Percentiles rank a stretch among this genome's conserved stretches.
phyloP scores from a whole-genome alignment of 35 echinoderm and acorn worm genomes.

The Anneissia japonica region DNA sequence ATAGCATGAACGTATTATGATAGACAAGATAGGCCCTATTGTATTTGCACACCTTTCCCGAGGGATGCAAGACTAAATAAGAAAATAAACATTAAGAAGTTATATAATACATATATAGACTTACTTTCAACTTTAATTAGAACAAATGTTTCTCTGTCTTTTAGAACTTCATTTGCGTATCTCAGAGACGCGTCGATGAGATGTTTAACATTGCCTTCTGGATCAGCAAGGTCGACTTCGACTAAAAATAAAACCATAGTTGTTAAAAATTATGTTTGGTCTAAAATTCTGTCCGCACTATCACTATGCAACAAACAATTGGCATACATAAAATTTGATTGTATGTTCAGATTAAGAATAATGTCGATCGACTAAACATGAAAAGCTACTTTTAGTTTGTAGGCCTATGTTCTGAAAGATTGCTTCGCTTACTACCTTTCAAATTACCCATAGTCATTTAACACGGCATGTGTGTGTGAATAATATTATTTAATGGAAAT shows the following conservation, averaged over 20 bases:
- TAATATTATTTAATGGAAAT: no score
- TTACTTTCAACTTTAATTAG: constrained; percentile 82
- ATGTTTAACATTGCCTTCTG: constrained; percentile 83
- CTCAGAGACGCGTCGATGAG: constrained; percentile 48
- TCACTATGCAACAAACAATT: no score
- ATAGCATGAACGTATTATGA: not conserved
- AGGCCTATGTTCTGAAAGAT: no score
- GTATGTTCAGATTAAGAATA: no score
- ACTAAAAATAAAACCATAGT: constrained; percentile 29
- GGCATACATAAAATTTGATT: no score
- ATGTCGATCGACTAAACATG: no score
- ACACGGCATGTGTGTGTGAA: no score
- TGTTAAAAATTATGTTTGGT: no score
- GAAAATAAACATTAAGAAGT: not conserved
- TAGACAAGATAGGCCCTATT: not conserved
- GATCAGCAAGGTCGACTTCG: constrained; percentile 79
- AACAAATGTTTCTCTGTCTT: constrained; percentile 72
- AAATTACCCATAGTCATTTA: no score
- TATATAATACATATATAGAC: not conserved
- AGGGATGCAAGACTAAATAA: not conserved
- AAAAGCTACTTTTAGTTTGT: no score
- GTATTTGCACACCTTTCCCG: not conserved
- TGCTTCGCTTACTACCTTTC: no score
- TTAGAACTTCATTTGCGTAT: constrained; percentile 86
- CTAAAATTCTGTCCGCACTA: no score